Conservation (phyloP, 2,888 invertebrate genomes). For the Limnephilus auricula region DNA sequence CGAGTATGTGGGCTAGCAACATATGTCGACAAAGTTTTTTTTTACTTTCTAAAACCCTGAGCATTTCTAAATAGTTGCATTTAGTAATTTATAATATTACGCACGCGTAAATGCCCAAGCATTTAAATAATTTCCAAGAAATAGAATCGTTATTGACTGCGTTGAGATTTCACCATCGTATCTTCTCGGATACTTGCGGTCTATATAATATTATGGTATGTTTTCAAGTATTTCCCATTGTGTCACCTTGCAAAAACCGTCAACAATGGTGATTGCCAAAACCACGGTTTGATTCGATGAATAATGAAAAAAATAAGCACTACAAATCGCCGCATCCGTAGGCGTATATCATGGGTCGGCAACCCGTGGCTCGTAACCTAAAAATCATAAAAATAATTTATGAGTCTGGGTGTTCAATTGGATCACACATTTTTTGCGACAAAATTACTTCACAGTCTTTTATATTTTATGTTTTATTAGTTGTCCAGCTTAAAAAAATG, state of each 20-base stretch:
- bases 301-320: background rate
- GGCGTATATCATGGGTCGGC: background rate
- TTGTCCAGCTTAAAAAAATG: background rate
- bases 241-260: background rate
- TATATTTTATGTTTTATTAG: background rate
- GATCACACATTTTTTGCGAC: background rate
- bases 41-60: background rate
- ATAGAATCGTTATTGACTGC: background rate
- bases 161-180: background rate
- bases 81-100: background rate
- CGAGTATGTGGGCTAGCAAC: too few relatives aligned
- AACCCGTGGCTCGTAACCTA: background rate
- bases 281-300: background rate
- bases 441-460: background rate
- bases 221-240: background rate
- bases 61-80: background rate
- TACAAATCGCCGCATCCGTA: background rate
- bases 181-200: background rate
- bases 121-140: background rate
- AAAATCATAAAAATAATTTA: background rate
- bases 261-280: background rate
- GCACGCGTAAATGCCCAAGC: background rate
- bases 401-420: background rate
- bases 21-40: background rate
- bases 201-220: background rate